Evolutionary conservation across 2,888 invertebrate genomes (phyloP).

Genomic region (Trichopoda pennipes): DNA sequence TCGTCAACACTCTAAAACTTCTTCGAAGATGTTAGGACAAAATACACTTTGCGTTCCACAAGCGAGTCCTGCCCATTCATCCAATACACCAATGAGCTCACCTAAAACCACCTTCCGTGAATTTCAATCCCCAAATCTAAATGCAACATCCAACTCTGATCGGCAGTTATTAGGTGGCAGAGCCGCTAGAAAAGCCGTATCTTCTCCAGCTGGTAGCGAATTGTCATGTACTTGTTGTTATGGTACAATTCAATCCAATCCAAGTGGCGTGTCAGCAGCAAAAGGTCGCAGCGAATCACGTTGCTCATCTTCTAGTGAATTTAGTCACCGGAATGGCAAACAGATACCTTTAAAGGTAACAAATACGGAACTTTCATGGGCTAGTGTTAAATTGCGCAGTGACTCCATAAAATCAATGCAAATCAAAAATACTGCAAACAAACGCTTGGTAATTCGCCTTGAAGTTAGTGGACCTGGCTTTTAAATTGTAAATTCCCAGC

Average conservation of each 20-base stretch:
- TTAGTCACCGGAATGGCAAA: slow-evolving; percentile 78
- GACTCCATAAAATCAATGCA: slow-evolving; percentile 82
- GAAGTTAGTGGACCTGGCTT: slow-evolving; percentile 82
- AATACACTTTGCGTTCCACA: slow-evolving; percentile 19
- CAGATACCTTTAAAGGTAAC: slow-evolving; percentile 83
- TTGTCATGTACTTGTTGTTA: slow-evolving; percentile 59
- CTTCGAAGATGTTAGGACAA: slow-evolving; percentile 21
- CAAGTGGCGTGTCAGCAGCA: slow-evolving; percentile 53
- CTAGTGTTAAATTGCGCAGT: slow-evolving; percentile 83
- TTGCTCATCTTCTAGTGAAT: slow-evolving; percentile 79
- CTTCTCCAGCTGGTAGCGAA: slow-evolving; percentile 75
- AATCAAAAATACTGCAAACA: slow-evolving; percentile 82
- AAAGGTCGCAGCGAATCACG: slow-evolving; percentile 76
- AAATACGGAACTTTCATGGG: slow-evolving; percentile 83
- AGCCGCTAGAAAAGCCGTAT: slow-evolving; percentile 66
- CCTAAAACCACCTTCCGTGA: slow-evolving; percentile 53
- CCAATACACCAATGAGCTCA: slow-evolving; percentile 73
- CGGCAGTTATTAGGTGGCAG: slow-evolving; percentile 43
- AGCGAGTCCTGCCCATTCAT: slow-evolving; percentile 37
- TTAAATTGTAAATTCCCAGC: slow-evolving; percentile 78
- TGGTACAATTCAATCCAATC: slow-evolving; percentile 55
- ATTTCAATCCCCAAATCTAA: slow-evolving; percentile 74
- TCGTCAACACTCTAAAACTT: slow-evolving; percentile 18
- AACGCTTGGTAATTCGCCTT: slow-evolving; percentile 83
- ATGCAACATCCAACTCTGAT: slow-evolving; percentile 75